These are phyloP conservation scores for Eupithecia subfuscata DNA, from an alignment of 2,888 invertebrate genomes.

Conservation along the genomic window DNA sequence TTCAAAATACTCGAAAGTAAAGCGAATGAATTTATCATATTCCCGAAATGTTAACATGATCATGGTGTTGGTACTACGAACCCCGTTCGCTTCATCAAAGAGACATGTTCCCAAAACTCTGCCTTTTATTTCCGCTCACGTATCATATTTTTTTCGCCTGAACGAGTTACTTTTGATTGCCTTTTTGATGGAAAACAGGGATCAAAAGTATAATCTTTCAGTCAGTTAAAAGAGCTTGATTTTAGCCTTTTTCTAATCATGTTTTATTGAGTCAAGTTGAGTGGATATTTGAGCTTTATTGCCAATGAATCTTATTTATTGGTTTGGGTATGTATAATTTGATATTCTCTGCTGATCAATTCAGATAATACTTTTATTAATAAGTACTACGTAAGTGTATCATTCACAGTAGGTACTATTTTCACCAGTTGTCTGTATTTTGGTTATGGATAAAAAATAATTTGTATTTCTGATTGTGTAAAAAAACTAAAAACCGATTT, in stretches of 20 bases:
- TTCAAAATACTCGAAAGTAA: background rate
- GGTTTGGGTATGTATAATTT: background rate
- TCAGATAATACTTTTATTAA: background rate
- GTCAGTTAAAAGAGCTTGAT: background rate
- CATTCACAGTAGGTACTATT: background rate
- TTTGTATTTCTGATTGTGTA: no score
- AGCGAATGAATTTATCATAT: slow-evolving; percentile 14
- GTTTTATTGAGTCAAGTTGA: background rate
- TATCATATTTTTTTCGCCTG: slow-evolving; percentile 29
- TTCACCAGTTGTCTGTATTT: no score
- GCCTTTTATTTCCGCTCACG: slow-evolving; percentile 33
- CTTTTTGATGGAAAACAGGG: slow-evolving; percentile 29
- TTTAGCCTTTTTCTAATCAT: background rate
- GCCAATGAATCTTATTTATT: background rate
- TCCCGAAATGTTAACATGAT: slow-evolving; percentile 19
- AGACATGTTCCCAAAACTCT: slow-evolving; percentile 27
- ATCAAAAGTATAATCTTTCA: slow-evolving; percentile 21
- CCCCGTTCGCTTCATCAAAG: slow-evolving; percentile 30
- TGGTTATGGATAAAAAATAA: no score
- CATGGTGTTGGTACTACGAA: slow-evolving; percentile 6
- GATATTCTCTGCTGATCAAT: background rate
- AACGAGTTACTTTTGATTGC: slow-evolving; percentile 33
- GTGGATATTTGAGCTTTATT: background rate
- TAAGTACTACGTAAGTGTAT: no score
- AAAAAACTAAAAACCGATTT: no score